Base-by-base conservation (phyloP, 2,888 invertebrate genomes). In the Pogonocherus hispidulus region DNA sequence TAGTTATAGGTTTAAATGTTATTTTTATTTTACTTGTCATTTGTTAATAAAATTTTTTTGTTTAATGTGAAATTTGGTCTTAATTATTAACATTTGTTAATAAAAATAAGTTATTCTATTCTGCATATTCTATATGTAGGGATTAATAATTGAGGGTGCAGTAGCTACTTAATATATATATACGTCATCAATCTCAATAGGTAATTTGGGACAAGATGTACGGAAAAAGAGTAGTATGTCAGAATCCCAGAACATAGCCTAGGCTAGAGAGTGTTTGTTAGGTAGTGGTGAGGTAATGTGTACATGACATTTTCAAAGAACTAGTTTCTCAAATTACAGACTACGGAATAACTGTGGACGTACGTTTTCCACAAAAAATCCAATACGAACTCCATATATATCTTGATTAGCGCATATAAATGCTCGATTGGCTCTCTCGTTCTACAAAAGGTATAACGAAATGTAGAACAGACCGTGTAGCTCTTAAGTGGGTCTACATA, bases 401-500 rank as follows among this genome's bases (percentile, higher is more conserved):
- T 52, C 35, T 54, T 63, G 56, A 63, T 67, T 63, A 63, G 49
- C 56, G 54, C 20, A 66, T 66, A 66, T 59, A 57, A 51, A 66
- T 66, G 57, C 66, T 14, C 16, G 52, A 52, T 20, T 20, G 22
- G 22, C 19, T 46, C 44, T 27, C 44, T 41, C 16, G 57, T 59
- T 37, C 71, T 71, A 60, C 71, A 63, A 67, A 69, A 71, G 69
- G 63, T 22, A 67, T 63, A 71, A 68, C 65, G 62, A 71, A 74
- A 75, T 73, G 71, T 73, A 66, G 74, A 75, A 75, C 72, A 59
- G 67, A 67, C 68, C 69, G 66, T 69, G 64, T 67, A 74, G 56
- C 66, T 57, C 23, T 66, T 63, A 67, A 70, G 69, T 74, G 72
- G 74, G 74, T 74, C 71, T 74, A 66, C 51, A 27, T 57, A 71